A percentile compares a stretch with the other conserved stretches of the same genome.
These are phyloP conservation scores for Xiphophorus birchmanni DNA, from an alignment of 2,797 vertebrate species.

Conservation along the genomic window DNA sequence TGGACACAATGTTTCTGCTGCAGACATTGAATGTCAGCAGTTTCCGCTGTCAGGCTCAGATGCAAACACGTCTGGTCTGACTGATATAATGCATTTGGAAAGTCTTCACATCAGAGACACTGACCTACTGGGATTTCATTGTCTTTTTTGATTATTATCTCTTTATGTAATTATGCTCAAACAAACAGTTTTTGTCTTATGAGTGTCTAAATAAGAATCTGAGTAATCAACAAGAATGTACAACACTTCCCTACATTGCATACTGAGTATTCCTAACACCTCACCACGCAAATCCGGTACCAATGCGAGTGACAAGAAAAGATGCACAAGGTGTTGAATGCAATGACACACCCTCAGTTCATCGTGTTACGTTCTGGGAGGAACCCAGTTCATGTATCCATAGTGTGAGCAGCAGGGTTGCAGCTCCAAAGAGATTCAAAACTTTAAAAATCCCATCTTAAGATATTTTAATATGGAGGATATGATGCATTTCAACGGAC, in stretches of 20 bases:
- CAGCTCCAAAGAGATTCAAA: neutral
- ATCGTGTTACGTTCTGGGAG: neutral
- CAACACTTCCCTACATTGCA: neutral
- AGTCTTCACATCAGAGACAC: neutral
- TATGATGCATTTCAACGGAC: neutral
- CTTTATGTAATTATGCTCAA: neutral
- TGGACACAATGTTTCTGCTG: constrained; percentile 26
- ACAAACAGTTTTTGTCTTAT: neutral
- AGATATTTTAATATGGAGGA: neutral
- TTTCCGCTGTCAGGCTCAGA: constrained; percentile 14
- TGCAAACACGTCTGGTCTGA: constrained; percentile 17
- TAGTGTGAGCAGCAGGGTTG: neutral
- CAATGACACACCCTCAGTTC: neutral
- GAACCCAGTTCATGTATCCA: neutral
- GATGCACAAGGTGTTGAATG: neutral
- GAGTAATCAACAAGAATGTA: neutral
- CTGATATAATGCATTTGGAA: constrained; percentile 1
- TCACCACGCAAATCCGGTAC: neutral
- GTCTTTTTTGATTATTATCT: neutral
- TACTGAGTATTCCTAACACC: neutral
- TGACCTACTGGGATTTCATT: neutral
- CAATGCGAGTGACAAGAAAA: neutral
- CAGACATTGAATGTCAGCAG: constrained; percentile 14
- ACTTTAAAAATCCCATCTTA: neutral
- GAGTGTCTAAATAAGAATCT: neutral